Base-by-base conservation (phyloP, 2,888 invertebrate species). In the Cloeon dipterum region DNA sequence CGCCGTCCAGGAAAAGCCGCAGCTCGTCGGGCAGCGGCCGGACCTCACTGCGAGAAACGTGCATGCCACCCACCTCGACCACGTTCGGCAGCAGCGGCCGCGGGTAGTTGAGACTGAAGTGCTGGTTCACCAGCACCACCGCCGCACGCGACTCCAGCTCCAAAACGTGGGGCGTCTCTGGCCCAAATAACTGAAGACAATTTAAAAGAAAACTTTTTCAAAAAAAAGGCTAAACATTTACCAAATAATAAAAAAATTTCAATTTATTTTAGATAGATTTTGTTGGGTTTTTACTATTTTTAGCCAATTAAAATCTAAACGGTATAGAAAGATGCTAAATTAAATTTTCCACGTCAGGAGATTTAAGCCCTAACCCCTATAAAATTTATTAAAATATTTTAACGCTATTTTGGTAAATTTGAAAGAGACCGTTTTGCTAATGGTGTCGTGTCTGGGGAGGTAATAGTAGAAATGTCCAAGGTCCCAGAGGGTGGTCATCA, bases 1-100 rank as follows among this genome's bases (percentile, higher is more conserved):
- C 50, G 3, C 46, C 46, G 35, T 62, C 58, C 47, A 63, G 48
- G 11, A 58, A 46, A 34, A 51, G 51, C 48, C 60, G 48, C 2
- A 62, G 45, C 41, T 55, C 52, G 58, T 43, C 3, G 7, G 32
- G 21, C 20, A 34, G 29, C n/a, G n/a, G 11, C 10, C 44, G 41
- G 11, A 46, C 44, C 11, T 44, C 42, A n/a, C n/a, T n/a, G 3
- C 46, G 44, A 11, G 39, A 38, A 29, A 50, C 42, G 33, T 47
- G 47, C 43, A 46, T 43, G 16, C 45, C 46, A 14, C 46, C 46
- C 5, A 46, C 44, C 26, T 47, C 46, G 18, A 47, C 40, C 20
- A 46, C 39, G 26, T 42, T 39, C 8, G 45, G 44, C 20, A 43
- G 35, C 10, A 41, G 20, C 2, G 41, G 39, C 3, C 40, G 35